These are phyloP conservation scores for Scarus forsteni DNA, from an alignment of 2,797 vertebrate genomes.

Conservation along the genomic window DNA sequence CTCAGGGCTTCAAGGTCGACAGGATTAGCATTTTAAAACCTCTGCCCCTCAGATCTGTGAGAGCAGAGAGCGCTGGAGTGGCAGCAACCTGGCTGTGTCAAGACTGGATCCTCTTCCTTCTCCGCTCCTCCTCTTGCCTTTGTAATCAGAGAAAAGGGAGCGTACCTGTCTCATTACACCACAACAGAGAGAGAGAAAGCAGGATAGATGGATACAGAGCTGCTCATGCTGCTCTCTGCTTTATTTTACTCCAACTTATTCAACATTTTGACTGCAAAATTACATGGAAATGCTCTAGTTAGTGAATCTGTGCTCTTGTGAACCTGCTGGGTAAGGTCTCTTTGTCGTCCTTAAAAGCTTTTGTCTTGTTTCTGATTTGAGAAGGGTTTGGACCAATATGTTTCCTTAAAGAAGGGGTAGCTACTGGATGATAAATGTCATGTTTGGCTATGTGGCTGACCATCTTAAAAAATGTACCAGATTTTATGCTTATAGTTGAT, in stretches of 20 bases:
- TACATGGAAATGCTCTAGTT: neutral
- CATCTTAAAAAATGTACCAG: too few relatives aligned
- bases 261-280: neutral
- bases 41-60: conserved; percentile 47
- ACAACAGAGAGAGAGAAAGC: conserved; percentile 13
- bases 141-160: conserved; percentile 20
- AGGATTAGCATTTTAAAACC: conserved; percentile 67
- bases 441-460: too few relatives aligned
- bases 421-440: too few relatives aligned
- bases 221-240: neutral
- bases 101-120: conserved; percentile 27
- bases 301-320: too few relatives aligned
- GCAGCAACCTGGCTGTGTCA: conserved; percentile 38
- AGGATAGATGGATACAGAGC: fast-evolving
- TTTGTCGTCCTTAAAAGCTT: too few relatives aligned
- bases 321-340: too few relatives aligned
- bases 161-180: conserved; percentile 35
- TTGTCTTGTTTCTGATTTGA: too few relatives aligned
- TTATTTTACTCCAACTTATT: neutral
- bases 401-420: too few relatives aligned
- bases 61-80: conserved; percentile 27
- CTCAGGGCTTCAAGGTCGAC: conserved; percentile 70
- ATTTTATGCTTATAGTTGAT: too few relatives aligned
- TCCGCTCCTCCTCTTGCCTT: conserved; percentile 41
- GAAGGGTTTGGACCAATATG: too few relatives aligned